Evolutionary conservation across 1,140 invertebrate species (phyloP), one percentile per base, ranked within the genome.

Genomic region (Lysiphlebus fabarum): DNA sequence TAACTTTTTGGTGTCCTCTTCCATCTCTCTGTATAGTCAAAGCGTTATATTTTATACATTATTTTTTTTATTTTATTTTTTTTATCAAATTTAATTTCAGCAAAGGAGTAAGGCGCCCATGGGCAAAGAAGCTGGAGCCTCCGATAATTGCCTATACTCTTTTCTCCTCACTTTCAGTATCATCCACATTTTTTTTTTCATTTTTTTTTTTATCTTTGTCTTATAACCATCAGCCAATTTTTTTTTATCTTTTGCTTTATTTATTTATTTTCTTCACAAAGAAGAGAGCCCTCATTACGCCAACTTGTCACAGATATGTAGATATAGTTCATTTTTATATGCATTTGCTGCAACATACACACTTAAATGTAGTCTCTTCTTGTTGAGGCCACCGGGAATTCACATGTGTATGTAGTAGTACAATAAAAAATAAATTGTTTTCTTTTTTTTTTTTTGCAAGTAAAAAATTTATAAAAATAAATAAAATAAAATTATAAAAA

Each of bases 261-360:
- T 26, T 26, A 4, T 26, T 66, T 61, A 62, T 60, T 64, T 57
- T 65, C 63, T 67, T 58, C 61, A 66, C 66, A 68, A 70, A 70
- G 68, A 4, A 67, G 63, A 68, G 62, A 69, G 64, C 64, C 72
- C 70, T 74, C 72, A 71, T 74, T 72, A 74, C 69, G 68, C 70
- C 68, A 74, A 74, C 70, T 72, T 72, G 70, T 74, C 70, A 71
- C 67, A 69, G 70, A 72, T 72, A 26, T 67, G 59, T 67, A 62
- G 69, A 74, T 71, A 69, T 66, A 65, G 62, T 67, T 50, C 44
- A 44, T 43, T n/a, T n/a, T 10, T 43, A 17, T 34, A 33, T 50
- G 9, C 33, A 50, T n/a, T 50, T 33, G 48, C 33, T 26, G 17
- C n/a, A 4, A 26, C 4, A 26, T 26, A 26, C 17, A 26, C 17